phyloP scores from a whole-genome alignment of 2,113 vertebrate species.

The Sander vitreus region DNA sequence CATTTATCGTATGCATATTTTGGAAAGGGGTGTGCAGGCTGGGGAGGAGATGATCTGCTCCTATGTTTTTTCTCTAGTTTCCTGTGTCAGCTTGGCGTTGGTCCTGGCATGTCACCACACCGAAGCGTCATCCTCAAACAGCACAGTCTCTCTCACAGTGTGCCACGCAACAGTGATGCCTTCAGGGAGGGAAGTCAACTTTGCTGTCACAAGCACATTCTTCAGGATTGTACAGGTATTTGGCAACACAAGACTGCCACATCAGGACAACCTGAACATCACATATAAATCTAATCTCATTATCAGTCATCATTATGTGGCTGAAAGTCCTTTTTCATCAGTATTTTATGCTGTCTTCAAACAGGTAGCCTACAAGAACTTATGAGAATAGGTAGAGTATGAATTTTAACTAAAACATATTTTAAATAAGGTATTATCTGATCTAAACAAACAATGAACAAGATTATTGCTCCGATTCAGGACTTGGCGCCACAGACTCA shows the following conservation, averaged over 20 bases:
- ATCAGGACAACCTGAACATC: conserved; percentile 15
- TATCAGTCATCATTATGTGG: background rate
- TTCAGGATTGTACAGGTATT: conserved; percentile 27
- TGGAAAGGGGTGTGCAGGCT: conserved; percentile 3
- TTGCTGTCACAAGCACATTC: conserved; percentile 44
- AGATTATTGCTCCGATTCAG: background rate
- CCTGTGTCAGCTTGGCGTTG: conserved; percentile 17
- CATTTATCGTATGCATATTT: background rate
- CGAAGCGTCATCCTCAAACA: conserved; percentile 34
- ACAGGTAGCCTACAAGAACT: background rate
- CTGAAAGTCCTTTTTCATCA: background rate
- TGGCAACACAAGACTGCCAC: conserved; percentile 18
- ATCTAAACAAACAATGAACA: background rate
- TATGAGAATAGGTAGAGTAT: background rate
- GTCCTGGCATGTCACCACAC: conserved; percentile 14
- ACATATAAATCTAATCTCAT: conserved; percentile 7
- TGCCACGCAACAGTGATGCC: conserved; percentile 56
- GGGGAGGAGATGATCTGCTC: conserved; percentile 18
- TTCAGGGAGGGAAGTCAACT: conserved; percentile 44
- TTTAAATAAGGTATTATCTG: background rate
- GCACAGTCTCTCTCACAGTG: conserved; percentile 14
- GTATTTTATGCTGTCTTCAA: background rate
- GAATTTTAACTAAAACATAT: background rate
- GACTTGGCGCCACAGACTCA: background rate
- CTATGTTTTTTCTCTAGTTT: conserved; percentile 3